A percentile compares a stretch with the other conserved stretches of the same genome.
These are phyloP conservation scores for Cirrhinus mrigala DNA, from an alignment of 2,797 vertebrate genomes.

Conservation along the genomic window DNA sequence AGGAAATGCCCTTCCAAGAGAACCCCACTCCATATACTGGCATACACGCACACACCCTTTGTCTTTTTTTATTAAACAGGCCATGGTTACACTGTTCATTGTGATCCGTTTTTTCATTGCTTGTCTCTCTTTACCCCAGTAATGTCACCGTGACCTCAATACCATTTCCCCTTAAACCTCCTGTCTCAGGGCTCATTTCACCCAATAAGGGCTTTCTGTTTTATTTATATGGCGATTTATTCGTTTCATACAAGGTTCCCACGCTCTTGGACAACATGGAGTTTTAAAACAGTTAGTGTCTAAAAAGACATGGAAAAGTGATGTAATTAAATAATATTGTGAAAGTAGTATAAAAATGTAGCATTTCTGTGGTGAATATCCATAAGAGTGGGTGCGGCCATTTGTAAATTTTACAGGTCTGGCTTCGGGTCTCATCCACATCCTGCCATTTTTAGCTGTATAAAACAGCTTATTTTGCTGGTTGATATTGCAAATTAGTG, in stretches of 20 bases:
- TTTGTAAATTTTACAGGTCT: too few species aligned
- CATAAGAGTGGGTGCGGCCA: too few species aligned
- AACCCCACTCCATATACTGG: conserved; percentile 22
- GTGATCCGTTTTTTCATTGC: conserved; percentile 17
- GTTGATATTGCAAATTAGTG: too few species aligned
- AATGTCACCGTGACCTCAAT: conserved; percentile 47
- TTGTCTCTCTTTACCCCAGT: conserved; percentile 30
- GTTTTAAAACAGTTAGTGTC: too few species aligned
- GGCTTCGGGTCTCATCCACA: too few species aligned
- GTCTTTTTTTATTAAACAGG: conserved; percentile 38
- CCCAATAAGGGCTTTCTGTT: background rate
- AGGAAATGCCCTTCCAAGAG: conserved; percentile 50
- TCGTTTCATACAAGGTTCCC: background rate
- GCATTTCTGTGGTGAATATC: too few species aligned
- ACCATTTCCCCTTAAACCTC: conserved; percentile 13
- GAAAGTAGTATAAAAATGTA: too few species aligned
- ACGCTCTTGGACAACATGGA: background rate
- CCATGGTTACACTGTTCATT: conserved; percentile 14
- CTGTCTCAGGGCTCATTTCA: background rate
- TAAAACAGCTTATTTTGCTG: too few species aligned
- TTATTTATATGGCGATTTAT: conserved; percentile 1
- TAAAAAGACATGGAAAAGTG: background rate
- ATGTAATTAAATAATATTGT: background rate
- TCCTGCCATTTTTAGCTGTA: too few species aligned
- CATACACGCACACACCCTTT: conserved; percentile 17